Evolutionary conservation across 2,113 vertebrate species (phyloP).

Genomic region (Petroica traversi): DNA sequence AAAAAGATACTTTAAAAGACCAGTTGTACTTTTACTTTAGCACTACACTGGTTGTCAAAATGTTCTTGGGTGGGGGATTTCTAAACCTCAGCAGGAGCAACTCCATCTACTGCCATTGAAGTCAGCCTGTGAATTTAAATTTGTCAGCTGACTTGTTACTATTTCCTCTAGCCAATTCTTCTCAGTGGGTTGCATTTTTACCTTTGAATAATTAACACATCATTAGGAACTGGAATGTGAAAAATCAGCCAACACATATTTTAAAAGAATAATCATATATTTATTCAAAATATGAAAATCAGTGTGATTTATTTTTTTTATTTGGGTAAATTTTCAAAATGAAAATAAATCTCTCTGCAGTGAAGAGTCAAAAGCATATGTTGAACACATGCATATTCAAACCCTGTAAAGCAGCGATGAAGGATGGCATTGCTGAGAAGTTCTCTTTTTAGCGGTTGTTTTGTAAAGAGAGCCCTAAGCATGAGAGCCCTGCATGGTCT

Average conservation of each 20-base stretch:
- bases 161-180: not conserved
- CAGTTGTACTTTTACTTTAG: not conserved
- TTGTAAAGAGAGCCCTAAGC: not conserved
- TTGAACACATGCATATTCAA: not conserved
- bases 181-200: not conserved
- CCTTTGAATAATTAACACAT: not conserved
- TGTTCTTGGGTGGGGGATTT: not conserved
- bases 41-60: not conserved
- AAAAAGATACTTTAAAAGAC: not conserved
- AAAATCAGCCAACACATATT: not conserved
- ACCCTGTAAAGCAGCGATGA: not conserved
- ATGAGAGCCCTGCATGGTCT: not conserved
- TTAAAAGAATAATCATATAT: not conserved
- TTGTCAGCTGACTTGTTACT: not conserved
- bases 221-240: not conserved
- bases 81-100: not conserved
- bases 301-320: not conserved
- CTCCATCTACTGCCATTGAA: not conserved
- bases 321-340: not conserved
- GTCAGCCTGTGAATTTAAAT: not conserved
- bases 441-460: not conserved
- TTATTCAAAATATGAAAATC: not conserved
- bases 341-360: not conserved
- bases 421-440: not conserved
- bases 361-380: not conserved